phyloP scores from a whole-genome alignment of 2,888 invertebrate species.

The Eutolmus rufibarbis region DNA sequence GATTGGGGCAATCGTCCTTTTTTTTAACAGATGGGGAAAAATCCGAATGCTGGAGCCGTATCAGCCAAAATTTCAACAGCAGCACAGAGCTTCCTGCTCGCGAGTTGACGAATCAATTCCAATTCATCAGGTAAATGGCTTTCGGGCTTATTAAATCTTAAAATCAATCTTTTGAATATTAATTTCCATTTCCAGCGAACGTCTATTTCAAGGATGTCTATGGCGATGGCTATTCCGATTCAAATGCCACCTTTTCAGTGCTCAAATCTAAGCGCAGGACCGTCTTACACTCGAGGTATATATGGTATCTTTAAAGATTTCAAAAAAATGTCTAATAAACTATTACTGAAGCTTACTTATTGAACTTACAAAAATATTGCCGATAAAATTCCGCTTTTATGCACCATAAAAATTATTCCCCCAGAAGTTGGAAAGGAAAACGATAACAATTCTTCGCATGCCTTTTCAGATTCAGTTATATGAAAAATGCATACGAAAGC shows the following conservation, averaged over 20 bases:
- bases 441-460: too few relatives aligned
- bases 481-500: too few relatives aligned
- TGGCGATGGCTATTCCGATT: slow-evolving; percentile 61
- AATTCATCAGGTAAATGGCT: slow-evolving; percentile 58
- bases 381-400: too few relatives aligned
- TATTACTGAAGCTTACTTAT: too few relatives aligned
- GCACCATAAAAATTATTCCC: too few relatives aligned
- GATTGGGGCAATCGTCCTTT: slow-evolving; percentile 88
- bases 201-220: slow-evolving; percentile 62
- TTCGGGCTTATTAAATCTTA: neutral
- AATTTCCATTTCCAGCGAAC: slow-evolving; percentile 58
- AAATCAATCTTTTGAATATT: neutral
- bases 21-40: slow-evolving; percentile 95
- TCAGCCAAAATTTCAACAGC: slow-evolving; percentile 88
- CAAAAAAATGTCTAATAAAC: neutral
- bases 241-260: slow-evolving; percentile 60
- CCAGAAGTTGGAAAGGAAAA: too few relatives aligned
- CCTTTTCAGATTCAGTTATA: too few relatives aligned
- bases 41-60: slow-evolving; percentile 91
- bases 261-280: slow-evolving; percentile 52
- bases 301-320: neutral
- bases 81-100: slow-evolving; percentile 80
- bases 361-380: too few relatives aligned
- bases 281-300: slow-evolving; percentile 58
- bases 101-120: slow-evolving; percentile 65